Base-by-base conservation (phyloP, 2,113 vertebrate genomes). In the Apus apus region DNA sequence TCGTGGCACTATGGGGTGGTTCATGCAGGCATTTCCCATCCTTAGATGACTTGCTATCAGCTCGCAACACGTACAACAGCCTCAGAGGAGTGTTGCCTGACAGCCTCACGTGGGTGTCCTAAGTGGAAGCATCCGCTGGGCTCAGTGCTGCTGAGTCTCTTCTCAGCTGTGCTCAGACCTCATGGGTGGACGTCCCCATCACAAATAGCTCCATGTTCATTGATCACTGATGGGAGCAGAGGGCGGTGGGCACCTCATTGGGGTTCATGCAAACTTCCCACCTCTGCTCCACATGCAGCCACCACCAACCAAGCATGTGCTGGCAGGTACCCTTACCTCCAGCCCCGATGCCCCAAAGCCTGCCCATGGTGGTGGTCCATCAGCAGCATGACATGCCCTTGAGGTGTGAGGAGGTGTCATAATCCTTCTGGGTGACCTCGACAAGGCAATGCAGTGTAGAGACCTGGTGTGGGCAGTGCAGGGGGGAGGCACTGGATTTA, bases 121-220 rank as follows among this genome's bases (percentile, higher is more conserved):
- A 15, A 79, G 45, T 36, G 75, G 74, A 60, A n/a, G 51, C 19
- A 64, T 64, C 81, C 1, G 0, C 1, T 5, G 26, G 72, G 66
- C 40, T 58, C 15, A 12, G 40, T 65, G 9, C 61, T 17, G 66
- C 57, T 0, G 0, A 20, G 21, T 71, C 32, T 23, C 72, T 34
- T 66, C 2, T 3, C 46, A 23, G 68, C 68, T 16, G 10, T 1
- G 15, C 64, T 15, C 64, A n/a, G n/a, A 34, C 17, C 43, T 29
- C 3, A 2, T 9, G 51, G 36, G 51, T 1, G 10, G n/a, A 23
- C 0, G 0, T 22, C 85, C 65, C 60, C 11, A 0, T 51, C 62
- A 60, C 57, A n/a, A 0, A 0, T 20, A 1, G 2, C 46, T 87
- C 81, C n/a, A 46, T 0, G 1, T 62, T 72, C 43, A 27, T 1